These are phyloP conservation scores for Spodoptera exigua DNA, from an alignment of 2,888 invertebrate species.

Conservation along the genomic window DNA sequence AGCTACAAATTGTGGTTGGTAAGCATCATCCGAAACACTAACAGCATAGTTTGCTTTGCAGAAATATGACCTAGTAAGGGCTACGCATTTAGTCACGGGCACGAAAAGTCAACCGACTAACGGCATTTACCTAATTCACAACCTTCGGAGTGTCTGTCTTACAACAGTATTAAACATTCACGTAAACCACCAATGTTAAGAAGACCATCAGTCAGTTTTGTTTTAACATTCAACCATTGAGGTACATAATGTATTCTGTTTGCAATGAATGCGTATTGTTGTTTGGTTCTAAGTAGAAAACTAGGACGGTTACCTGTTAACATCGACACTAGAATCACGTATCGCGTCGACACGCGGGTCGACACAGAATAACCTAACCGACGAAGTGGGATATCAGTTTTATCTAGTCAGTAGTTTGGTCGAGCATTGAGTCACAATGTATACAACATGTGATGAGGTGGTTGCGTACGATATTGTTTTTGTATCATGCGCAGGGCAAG, in stretches of 20 bases:
- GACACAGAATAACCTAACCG: neutral
- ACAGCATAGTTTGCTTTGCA: no score
- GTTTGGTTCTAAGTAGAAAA: slow-evolving; percentile 3
- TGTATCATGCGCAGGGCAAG: no score
- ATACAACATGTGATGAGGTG: slow-evolving; percentile 1
- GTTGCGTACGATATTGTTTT: neutral
- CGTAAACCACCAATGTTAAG: no score
- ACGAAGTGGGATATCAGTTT: neutral
- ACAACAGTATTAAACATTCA: no score
- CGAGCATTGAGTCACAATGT: slow-evolving; percentile 8
- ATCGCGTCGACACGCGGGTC: slow-evolving; percentile 23
- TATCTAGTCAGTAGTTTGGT: neutral
- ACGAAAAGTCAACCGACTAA: no score
- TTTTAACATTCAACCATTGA: neutral
- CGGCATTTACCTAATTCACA: no score
- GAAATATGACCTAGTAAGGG: no score
- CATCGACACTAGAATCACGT: slow-evolving; percentile 26
- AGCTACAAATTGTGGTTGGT: no score
- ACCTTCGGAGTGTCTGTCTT: no score
- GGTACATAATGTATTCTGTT: neutral
- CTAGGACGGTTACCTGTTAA: slow-evolving; percentile 18
- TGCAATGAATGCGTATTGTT: slow-evolving; percentile 6
- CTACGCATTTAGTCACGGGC: no score
- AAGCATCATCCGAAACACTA: no score
- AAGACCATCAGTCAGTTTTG: neutral